phyloP scores from a whole-genome alignment of 2,888 invertebrate species.

The Drosophila picticornis region DNA sequence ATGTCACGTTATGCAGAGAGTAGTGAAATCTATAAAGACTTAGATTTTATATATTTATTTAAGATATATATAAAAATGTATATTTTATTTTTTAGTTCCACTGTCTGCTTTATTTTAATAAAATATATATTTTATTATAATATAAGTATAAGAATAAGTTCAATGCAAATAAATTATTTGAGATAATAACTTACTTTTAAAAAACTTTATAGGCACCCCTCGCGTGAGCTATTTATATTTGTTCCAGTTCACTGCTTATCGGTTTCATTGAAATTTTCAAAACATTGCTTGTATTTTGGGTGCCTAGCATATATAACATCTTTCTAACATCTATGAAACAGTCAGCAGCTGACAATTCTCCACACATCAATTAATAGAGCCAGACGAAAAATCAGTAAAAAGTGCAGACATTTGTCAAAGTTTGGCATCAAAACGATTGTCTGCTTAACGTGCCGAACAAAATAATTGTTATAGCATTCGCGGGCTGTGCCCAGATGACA shows the following conservation, averaged over 20 bases:
- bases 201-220: not conserved
- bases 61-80: not conserved
- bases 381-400: conserved; percentile 3
- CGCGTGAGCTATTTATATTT: conserved; percentile 1
- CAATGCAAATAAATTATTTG: not conserved
- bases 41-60: not conserved
- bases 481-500: conserved; percentile 60
- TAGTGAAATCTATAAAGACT: conserved; percentile 7
- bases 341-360: conserved; percentile 17
- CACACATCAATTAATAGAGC: conserved; percentile 29
- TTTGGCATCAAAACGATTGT: conserved; percentile 49
- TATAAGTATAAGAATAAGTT: too few species aligned
- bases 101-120: not conserved
- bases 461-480: conserved; percentile 53
- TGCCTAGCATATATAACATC: conserved; percentile 19
- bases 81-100: not conserved
- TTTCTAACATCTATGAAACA: not conserved
- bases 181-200: not conserved
- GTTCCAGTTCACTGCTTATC: conserved; percentile 42
- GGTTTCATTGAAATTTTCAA: conserved; percentile 41
- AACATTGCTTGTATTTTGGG: conserved; percentile 20
- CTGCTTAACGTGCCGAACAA: conserved; percentile 49
- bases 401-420: conserved; percentile 36
- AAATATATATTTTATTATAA: too few species aligned
- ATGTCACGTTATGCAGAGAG: conserved; percentile 26